Evolutionary conservation across 1,140 invertebrate species (phyloP), one percentile per base, ranked within the genome.

Genomic region (Octopus bimaculoides): DNA sequence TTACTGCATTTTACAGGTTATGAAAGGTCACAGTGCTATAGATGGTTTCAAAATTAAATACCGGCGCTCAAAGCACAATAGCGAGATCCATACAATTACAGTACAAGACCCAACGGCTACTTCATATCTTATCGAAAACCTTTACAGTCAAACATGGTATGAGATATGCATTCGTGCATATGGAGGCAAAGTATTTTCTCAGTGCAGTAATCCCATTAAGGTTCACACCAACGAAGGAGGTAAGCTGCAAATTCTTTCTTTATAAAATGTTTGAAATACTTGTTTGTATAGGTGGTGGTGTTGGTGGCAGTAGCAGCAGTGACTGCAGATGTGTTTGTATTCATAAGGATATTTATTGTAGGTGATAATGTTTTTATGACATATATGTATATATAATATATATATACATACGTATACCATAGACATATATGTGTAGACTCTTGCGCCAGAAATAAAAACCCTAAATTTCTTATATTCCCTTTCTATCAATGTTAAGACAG

Each of bases 1-100:
- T 3, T 41, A 41, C 26, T 41, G 26, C 26, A 41, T 41, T 5
- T 81, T 83, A 4, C 81, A 90, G 89, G 85, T 90, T 26, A 78
- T 85, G 74, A 85, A 89, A 78, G 85, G 88, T 55, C 83, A 87
- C 61, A 85, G 90, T 9, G 87, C 89, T 77, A 90, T 97, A 0
- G 95, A 98, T 91, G 97, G 97, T 12, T 94, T 97, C 26, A 97
- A 98, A 87, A 95, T 99, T 75, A 93, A 96, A 81, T 99, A 97
- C 89, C 82, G 78, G 14, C 79, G 82, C 12, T 83, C 84, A 10
- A 82, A 84, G 12, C 82, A 79, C 7, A 53, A 82, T 52, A 69
- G 81, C 17, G 84, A 83, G 53, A 84, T 85, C 5, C 79, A 79
- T 17, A 83, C 73, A 10, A 69, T 79, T 9, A 83, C 56, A 3